These are phyloP conservation scores for Furnarius figulus DNA, from an alignment of 2,113 vertebrate species.

Conservation along the genomic window DNA sequence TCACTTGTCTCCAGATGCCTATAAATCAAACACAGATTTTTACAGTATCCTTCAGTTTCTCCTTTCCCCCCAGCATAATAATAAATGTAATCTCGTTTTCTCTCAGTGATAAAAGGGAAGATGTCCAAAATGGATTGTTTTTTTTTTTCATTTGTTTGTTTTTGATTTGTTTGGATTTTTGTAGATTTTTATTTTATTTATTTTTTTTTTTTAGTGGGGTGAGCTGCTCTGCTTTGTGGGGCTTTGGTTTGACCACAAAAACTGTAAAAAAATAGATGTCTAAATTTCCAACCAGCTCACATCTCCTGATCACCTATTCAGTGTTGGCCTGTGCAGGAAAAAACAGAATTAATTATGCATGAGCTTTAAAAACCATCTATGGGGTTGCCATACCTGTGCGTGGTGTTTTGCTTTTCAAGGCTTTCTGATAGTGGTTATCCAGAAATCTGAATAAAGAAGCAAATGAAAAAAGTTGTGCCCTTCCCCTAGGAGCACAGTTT, in stretches of 20 bases:
- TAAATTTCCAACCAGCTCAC: neutral
- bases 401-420: neutral
- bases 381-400: neutral
- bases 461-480: neutral
- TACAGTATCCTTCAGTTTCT: neutral
- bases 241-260: neutral
- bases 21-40: neutral
- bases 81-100: neutral
- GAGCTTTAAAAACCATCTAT: neutral
- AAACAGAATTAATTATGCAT: neutral
- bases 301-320: neutral
- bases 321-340: neutral
- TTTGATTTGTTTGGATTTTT: neutral
- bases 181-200: too few species aligned
- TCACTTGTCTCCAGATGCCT: neutral
- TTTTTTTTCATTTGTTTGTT: neutral
- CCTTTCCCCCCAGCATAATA: neutral
- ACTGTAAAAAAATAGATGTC: accelerated
- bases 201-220: neutral
- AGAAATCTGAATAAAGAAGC: neutral
- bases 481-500: neutral
- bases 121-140: neutral
- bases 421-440: neutral
- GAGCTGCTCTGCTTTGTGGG: neutral
- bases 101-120: neutral